These are phyloP conservation scores for Hemicrepidius hirtus DNA, from an alignment of 2,888 invertebrate genomes.

Conservation along the genomic window DNA sequence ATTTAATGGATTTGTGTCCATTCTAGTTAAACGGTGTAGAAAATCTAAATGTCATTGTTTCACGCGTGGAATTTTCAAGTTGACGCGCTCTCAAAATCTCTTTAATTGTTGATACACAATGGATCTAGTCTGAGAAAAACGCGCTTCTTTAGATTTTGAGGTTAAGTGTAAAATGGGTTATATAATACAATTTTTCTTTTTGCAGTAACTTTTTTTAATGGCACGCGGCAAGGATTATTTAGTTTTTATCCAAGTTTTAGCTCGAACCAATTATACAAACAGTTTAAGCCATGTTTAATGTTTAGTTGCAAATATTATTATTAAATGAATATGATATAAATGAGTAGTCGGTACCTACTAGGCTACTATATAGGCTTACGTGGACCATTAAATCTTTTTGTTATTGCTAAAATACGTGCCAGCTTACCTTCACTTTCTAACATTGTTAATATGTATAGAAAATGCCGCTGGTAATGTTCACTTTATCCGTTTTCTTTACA, in stretches of 20 bases:
- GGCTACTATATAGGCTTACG: too few relatives aligned
- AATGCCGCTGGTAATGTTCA: not conserved
- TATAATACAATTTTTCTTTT: constrained; percentile 9
- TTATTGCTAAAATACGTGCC: not conserved
- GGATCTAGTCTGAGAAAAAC: constrained; percentile 18
- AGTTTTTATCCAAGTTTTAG: too few relatives aligned
- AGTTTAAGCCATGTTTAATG: too few relatives aligned
- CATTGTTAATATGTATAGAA: constrained; percentile 12
- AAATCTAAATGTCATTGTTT: constrained; percentile 34
- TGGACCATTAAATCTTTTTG: not conserved
- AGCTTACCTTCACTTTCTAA: constrained; percentile 19
- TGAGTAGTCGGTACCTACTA: too few relatives aligned
- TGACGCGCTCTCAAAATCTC: constrained; percentile 44
- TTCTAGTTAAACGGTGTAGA: constrained; percentile 28
- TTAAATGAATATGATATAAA: too few relatives aligned
- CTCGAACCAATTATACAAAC: too few relatives aligned
- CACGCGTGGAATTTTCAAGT: constrained; percentile 29
- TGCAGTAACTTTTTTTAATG: too few relatives aligned
- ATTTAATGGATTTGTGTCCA: constrained; percentile 3
- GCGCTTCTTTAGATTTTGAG: constrained; percentile 24
- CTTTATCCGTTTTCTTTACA: constrained; percentile 9
- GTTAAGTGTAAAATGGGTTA: constrained; percentile 27
- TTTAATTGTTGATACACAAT: constrained; percentile 41
- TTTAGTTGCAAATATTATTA: too few relatives aligned
- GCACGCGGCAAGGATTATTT: too few relatives aligned